These are phyloP conservation scores for Coregonus sp. DNA, from an alignment of 2,797 vertebrate genomes.

Conservation along the genomic window DNA sequence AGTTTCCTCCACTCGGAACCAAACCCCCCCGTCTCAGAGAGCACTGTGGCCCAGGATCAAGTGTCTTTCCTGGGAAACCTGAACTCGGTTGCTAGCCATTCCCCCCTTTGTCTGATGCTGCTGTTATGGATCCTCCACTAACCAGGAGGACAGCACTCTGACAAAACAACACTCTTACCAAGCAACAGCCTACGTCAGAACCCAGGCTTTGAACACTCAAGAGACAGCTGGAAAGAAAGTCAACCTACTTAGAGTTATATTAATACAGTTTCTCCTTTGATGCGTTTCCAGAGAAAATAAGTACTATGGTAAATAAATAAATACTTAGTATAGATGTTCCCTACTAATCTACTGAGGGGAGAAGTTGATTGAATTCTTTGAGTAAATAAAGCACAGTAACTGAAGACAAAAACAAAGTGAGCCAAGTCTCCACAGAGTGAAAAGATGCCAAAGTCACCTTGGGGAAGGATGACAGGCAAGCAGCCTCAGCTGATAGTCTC, in stretches of 20 bases:
- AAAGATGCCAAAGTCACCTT: conserved; percentile 42
- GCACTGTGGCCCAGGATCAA: conserved; percentile 53
- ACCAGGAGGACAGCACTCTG: not conserved
- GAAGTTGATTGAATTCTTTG: not conserved
- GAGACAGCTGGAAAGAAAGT: conserved; percentile 2
- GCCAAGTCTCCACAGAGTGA: not conserved
- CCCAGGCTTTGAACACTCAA: not conserved
- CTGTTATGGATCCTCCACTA: conserved; percentile 16
- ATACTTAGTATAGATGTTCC: not conserved
- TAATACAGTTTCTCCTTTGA: not conserved
- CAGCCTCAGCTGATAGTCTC: conserved; percentile 1
- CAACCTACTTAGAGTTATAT: not conserved
- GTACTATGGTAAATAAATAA: not conserved
- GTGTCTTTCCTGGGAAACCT: conserved; percentile 66
- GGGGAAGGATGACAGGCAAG: conserved; percentile 4
- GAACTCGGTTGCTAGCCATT: conserved; percentile 53
- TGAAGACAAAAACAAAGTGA: conserved; percentile 9
- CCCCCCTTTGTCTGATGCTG: conserved; percentile 52
- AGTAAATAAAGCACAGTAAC: conserved; percentile 2
- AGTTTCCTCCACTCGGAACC: conserved; percentile 64
- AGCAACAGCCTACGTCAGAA: not conserved
- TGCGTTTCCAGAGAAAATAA: not conserved
- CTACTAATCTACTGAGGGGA: not conserved
- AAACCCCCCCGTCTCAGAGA: conserved; percentile 65
- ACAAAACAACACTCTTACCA: not conserved